Percentiles rank a stretch among this genome's conserved stretches.
phyloP scores from a whole-genome alignment of 1,140 invertebrate genomes.

The Drosophila subpulchrella region DNA sequence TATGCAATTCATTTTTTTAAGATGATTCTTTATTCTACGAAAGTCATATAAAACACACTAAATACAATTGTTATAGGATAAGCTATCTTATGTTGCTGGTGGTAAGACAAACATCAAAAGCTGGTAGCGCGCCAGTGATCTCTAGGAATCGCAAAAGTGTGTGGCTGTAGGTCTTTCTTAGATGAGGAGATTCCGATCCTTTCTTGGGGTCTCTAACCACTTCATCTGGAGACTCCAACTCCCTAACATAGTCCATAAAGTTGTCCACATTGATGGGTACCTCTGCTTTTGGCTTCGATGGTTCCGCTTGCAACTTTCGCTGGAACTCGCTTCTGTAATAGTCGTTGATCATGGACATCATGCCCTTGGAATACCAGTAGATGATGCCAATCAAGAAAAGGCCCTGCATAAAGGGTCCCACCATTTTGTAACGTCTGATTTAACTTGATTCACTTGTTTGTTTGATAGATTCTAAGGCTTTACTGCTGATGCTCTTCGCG shows the following conservation, averaged over 20 bases:
- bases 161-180: conserved; percentile 1
- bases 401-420: conserved; percentile 80
- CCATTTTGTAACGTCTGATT: conserved; percentile 51
- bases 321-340: conserved; percentile 82
- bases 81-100: conserved; percentile 46
- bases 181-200: not conserved
- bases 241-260: conserved; percentile 74
- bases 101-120: conserved; percentile 33
- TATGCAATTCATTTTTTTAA: conserved; percentile 2
- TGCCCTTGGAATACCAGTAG: conserved; percentile 81
- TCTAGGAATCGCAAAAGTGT: conserved; percentile 47
- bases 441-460: no score
- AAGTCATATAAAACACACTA: conserved; percentile 25
- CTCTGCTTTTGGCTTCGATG: conserved; percentile 25
- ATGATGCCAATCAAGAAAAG: conserved; percentile 78
- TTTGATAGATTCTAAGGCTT: conserved; percentile 5
- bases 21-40: conserved; percentile 23
- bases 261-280: conserved; percentile 65
- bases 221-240: conserved; percentile 44
- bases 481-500: conserved; percentile 37
- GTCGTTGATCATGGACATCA: conserved; percentile 83
- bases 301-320: conserved; percentile 57
- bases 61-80: not conserved
- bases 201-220: not conserved
- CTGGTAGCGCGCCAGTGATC: conserved; percentile 44